A percentile compares a stretch with the other conserved stretches of the same genome.
phyloP scores from a whole-genome alignment of 2,113 vertebrate species.

The Cyrtonyx montezumae region DNA sequence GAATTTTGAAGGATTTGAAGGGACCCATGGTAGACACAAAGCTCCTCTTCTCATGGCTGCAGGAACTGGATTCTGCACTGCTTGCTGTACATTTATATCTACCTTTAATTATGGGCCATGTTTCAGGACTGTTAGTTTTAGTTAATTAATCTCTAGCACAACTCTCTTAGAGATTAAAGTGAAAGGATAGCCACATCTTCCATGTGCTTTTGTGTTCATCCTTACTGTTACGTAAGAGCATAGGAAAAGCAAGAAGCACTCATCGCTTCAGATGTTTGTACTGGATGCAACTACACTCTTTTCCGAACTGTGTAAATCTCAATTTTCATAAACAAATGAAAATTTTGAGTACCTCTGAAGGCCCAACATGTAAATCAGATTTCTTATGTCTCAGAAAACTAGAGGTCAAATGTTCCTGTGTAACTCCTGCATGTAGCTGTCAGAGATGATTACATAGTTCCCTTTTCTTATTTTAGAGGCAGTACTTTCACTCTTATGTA shows the following conservation, averaged over 20 bases:
- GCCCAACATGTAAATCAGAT: not conserved
- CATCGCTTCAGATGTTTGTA: not conserved
- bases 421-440: constrained; percentile 35
- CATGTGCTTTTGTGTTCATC: not conserved
- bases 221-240: not conserved
- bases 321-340: not conserved
- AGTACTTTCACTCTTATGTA: constrained; percentile 59
- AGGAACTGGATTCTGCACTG: not conserved
- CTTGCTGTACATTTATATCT: not conserved
- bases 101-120: not conserved
- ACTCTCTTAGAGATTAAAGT: not conserved
- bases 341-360: not conserved
- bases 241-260: not conserved
- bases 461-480: constrained; percentile 67
- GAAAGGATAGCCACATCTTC: not conserved
- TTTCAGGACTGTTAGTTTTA: not conserved
- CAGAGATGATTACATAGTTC: constrained; percentile 56
- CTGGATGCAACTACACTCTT: not conserved
- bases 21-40: not conserved
- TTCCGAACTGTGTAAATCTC: not conserved
- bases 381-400: not conserved
- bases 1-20: not conserved
- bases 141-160: not conserved
- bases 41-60: not conserved
- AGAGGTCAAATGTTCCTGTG: not conserved